These are phyloP conservation scores for Epinotia demarniana DNA, from an alignment of 2,888 invertebrate genomes.

Conservation along the genomic window DNA sequence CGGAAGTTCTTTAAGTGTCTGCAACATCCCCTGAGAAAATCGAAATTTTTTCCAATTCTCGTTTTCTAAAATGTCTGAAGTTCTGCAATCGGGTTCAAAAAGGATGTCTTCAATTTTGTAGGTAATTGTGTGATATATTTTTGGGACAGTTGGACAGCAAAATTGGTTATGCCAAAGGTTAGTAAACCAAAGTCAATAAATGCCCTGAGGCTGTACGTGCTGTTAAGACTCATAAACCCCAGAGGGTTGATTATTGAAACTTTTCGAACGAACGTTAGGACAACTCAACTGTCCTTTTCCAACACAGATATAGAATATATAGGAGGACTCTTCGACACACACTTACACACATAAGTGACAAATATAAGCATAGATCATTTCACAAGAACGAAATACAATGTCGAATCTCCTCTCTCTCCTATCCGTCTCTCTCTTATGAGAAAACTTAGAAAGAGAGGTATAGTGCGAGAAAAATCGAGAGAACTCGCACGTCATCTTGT, in stretches of 20 bases:
- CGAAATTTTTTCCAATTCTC: neutral
- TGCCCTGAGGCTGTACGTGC: neutral
- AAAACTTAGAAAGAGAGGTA: too few species aligned
- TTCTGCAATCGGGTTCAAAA: neutral
- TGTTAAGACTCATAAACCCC: neutral
- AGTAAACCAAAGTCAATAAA: neutral
- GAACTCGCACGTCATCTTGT: too few species aligned
- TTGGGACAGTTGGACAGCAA: neutral
- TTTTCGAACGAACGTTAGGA: too few species aligned
- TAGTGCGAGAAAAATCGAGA: too few species aligned
- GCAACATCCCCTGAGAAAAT: neutral
- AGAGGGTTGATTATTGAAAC: neutral
- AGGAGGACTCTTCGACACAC: too few species aligned
- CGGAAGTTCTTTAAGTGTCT: slow-evolving; percentile 18
- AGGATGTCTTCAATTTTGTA: neutral
- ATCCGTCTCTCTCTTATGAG: too few species aligned
- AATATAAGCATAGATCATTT: too few species aligned
- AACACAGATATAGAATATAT: too few species aligned
- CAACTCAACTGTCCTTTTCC: too few species aligned
- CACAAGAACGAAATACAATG: too few species aligned
- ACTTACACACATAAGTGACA: too few species aligned
- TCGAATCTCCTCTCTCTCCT: too few species aligned
- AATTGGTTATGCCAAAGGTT: neutral
- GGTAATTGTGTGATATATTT: neutral
- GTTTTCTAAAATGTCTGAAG: neutral